Conservation (phyloP, 1,140 invertebrate species). For the Chironomus tepperi region DNA sequence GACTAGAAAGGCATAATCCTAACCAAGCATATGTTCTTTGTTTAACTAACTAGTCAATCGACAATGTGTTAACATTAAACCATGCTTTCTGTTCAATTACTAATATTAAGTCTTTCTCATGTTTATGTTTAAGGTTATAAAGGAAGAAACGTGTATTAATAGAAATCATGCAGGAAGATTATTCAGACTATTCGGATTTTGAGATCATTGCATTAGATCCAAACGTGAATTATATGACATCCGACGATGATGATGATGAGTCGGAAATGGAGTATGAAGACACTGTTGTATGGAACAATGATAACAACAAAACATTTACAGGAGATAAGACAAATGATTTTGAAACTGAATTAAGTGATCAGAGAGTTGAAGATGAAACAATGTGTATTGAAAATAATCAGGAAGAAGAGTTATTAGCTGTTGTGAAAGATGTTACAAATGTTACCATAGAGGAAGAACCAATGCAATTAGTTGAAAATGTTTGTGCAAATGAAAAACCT, state of each 20-base stretch:
- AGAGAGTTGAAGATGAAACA: background rate
- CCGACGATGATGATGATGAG: background rate
- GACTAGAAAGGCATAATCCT: background rate
- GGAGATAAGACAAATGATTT: background rate
- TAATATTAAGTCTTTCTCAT: background rate
- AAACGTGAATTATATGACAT: constrained; percentile 2
- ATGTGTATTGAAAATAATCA: background rate
- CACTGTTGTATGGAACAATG: background rate
- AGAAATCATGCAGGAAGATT: background rate
- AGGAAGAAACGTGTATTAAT: background rate
- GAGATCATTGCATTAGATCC: background rate
- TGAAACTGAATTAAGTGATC: background rate
- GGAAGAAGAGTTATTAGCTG: background rate
- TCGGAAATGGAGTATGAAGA: background rate
- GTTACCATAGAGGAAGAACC: background rate
- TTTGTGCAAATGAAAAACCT: background rate
- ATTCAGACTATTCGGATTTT: background rate
- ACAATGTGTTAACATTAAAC: background rate
- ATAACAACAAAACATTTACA: background rate
- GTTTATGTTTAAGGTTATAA: background rate
- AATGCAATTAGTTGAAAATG: background rate
- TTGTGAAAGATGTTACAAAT: background rate
- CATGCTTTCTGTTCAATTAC: background rate
- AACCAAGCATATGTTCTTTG: background rate
- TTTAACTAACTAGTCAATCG: background rate